Base-by-base conservation (phyloP, 2,113 vertebrate genomes). In the Ptyas mucosa region DNA sequence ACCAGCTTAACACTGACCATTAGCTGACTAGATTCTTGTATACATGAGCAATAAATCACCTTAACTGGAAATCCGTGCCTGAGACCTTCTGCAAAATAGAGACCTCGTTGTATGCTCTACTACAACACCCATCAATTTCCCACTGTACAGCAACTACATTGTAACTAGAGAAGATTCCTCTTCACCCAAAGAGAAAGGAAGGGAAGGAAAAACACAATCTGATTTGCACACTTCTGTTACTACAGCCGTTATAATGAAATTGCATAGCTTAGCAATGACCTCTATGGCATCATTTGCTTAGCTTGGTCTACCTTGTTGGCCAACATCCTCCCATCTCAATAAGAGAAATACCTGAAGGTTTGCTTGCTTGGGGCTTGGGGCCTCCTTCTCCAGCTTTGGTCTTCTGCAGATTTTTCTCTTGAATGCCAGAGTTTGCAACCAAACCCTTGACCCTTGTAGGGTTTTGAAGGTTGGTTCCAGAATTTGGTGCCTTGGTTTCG, bases 301-400 rank as follows among this genome's bases (percentile, higher is more conserved):
- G 46, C 26, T 49, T 81, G 69, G n/a, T 8, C 75, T 39, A 43
- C 75, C 34, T 81, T 43, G 34, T 81, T 43, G 75, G 34, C 39
- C 49, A 26, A 86, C 49, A 0, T 29, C 5, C 29, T 15, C 46
- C 49, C 10, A 34, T 55, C 39, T 34, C 86, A 23, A 43, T 0
- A 92, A 46, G 10, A 52, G 81, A 94, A 95, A 94, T 97, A 98
- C 98, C 98, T 97, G 96, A 89, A 89, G 43, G 39, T 87, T 94
- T 97, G 69, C 53, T 89, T 64, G 9, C 24, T 90, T 93, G 93
- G 89, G 94, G 94, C 20, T 96, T 97, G 93, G 93, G 95, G 85
- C 43, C 3, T 89, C 85, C 39, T 88, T 95, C 96, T 93, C 97
- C 97, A 51, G 92, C 90, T 93, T 57, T 97, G 89, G 57, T 85